phyloP scores from a whole-genome alignment of 2,113 vertebrate species.

The Cyprichromis sp. region DNA sequence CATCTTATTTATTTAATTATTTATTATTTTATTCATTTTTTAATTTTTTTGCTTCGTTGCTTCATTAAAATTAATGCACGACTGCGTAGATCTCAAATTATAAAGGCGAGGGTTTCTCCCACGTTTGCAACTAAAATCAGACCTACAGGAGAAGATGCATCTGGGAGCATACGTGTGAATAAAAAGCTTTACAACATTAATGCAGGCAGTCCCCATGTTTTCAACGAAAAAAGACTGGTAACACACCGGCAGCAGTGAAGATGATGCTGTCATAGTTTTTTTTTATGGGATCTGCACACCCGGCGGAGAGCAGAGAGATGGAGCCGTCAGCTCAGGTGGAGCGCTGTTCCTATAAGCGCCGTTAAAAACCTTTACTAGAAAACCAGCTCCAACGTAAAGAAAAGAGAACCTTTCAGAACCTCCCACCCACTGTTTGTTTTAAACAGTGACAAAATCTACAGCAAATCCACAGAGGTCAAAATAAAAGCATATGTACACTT shows the following conservation, averaged over 20 bases:
- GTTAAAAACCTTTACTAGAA: not conserved
- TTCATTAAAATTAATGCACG: not conserved
- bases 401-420: not conserved
- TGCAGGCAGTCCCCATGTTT: not conserved
- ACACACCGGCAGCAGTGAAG: not conserved
- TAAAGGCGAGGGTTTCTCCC: not conserved
- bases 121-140: not conserved
- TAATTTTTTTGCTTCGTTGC: not conserved
- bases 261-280: not conserved
- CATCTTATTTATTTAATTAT: not conserved
- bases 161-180: not conserved
- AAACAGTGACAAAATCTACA: not conserved
- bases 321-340: not conserved
- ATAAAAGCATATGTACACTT: not conserved
- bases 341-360: not conserved
- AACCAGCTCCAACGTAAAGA: rapidly evolving
- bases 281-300: not conserved
- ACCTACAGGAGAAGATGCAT: not conserved
- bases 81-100: not conserved
- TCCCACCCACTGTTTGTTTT: not conserved
- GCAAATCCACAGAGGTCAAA: not conserved
- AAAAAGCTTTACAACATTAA: not conserved
- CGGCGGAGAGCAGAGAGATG: not conserved
- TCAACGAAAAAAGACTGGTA: not conserved
- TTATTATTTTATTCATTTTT: not conserved